Conservation (phyloP, 2,888 invertebrate species). For the Xylocampa areola region DNA sequence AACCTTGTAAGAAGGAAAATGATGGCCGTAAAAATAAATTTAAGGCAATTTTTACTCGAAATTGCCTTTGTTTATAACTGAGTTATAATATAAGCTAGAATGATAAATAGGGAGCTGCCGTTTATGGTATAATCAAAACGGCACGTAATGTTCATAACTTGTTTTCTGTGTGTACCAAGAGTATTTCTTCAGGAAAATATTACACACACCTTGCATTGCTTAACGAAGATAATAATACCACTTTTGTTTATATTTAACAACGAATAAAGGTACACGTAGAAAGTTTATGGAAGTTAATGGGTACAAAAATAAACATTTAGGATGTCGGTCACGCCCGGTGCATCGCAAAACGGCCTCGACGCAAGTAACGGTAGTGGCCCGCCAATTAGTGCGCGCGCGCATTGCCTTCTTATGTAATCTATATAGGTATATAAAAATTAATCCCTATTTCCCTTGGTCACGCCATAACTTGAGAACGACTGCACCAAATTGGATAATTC, state of each 20-base stretch:
- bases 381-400: slow-evolving; percentile 66
- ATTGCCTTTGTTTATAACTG: slow-evolving; percentile 20
- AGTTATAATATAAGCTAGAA: not conserved
- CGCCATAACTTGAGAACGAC: too few species aligned
- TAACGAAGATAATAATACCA: too few species aligned
- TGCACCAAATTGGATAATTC: too few species aligned
- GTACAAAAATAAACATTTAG: slow-evolving; percentile 66
- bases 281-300: slow-evolving; percentile 65
- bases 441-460: too few species aligned
- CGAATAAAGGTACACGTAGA: slow-evolving; percentile 53
- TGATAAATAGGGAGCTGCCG: not conserved
- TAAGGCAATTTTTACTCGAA: slow-evolving; percentile 19
- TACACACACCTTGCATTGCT: too few species aligned
- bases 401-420: slow-evolving; percentile 10
- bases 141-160: too few species aligned
- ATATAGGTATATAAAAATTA: too few species aligned
- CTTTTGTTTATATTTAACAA: slow-evolving; percentile 30
- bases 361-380: slow-evolving; percentile 64
- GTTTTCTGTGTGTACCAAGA: too few species aligned
- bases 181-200: too few species aligned
- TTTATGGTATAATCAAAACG: too few species aligned
- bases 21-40: slow-evolving; percentile 25
- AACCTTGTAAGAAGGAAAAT: slow-evolving; percentile 67
- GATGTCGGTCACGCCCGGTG: slow-evolving; percentile 64
- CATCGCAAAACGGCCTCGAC: slow-evolving; percentile 32